A percentile compares a stretch with the other conserved stretches of the same genome.
Evolutionary conservation across 2,888 invertebrate genomes (phyloP).

Genomic region (Acleris cristana): DNA sequence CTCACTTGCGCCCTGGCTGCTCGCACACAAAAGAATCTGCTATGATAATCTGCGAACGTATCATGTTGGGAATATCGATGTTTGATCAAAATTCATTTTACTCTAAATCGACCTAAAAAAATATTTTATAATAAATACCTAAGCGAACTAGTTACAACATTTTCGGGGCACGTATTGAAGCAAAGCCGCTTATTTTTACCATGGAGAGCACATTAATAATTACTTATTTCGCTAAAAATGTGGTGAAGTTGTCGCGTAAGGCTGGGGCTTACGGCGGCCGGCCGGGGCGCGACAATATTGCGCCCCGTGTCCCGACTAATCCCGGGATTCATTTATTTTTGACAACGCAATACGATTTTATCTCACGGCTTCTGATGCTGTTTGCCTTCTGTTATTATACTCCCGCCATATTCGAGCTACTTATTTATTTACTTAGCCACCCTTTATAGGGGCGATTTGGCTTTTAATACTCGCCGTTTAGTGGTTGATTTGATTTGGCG

Average conservation of each 20-base stretch:
- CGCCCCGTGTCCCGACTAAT: conserved; percentile 80
- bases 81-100: conserved; percentile 7
- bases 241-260: conserved; percentile 45
- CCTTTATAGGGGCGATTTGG: conserved; percentile 75
- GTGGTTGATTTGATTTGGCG: conserved; percentile 65
- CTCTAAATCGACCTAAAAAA: background rate
- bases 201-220: conserved; percentile 32
- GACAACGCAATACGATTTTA: conserved; percentile 84
- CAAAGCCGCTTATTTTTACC: conserved; percentile 25
- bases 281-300: conserved; percentile 78
- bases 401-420: conserved; percentile 76
- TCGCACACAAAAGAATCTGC: conserved; percentile 65
- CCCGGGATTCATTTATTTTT: conserved; percentile 84
- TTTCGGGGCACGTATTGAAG: background rate
- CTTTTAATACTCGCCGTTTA: conserved; percentile 75
- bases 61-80: conserved; percentile 45
- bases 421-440: conserved; percentile 80
- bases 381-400: conserved; percentile 83
- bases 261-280: conserved; percentile 70
- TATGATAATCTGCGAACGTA: conserved; percentile 71
- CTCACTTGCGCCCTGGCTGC: conserved; percentile 52
- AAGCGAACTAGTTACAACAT: background rate
- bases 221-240: conserved; percentile 46
- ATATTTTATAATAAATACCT: too few relatives aligned
- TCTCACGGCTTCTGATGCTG: conserved; percentile 83